Evolutionary conservation across 2,113 vertebrate genomes (phyloP), one percentile per base, ranked within the genome.

Genomic region (Ciconia maguari): DNA sequence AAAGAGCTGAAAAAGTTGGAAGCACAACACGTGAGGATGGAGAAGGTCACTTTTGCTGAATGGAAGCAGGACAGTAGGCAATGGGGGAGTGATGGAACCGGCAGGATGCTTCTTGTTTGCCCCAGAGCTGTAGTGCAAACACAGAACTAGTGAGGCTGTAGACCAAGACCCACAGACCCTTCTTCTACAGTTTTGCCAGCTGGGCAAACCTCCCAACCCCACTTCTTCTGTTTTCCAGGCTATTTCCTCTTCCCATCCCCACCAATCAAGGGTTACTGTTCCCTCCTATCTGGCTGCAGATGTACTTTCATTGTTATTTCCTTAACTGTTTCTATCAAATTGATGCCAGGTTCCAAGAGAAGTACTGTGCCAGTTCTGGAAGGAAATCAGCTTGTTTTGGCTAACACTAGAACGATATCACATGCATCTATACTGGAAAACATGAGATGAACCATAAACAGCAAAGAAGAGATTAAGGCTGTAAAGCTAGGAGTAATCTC

Each of bases 1-100:
- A 95, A 92, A 93, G 51, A 77, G 36, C 29, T 52, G 32, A 78
- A 87, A 86, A 41, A 48, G 19, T 21, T 64, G 25, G 64, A 82
- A 62, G 11, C 0, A 0, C 36, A 89, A 57, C 54, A 29, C 2
- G 2, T 49, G 57, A 82, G 41, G 65, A 79, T 4, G 6, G 18
- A 69, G 69, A 87, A 92, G 78, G 64, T 78, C 61, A 75, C 11
- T 64, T 85, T 21, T 79, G 27, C 16, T 60, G 61, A 75, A 57
- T 26, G 17, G 57, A 71, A 82, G 21, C 34, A 79, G n/a, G 38
- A 68, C 22, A 54, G 34, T 9, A 58, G 36, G 17, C n/a, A 57
- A 10, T 26, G 17, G 20, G 6, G 9, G 13, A 69, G 19, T 32
- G 54, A 65, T 36, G 13, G 16, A 80, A 77, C 11, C 2, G 14